phyloP scores from a whole-genome alignment of 2,888 invertebrate genomes.

The Agonopterix heracliana region DNA sequence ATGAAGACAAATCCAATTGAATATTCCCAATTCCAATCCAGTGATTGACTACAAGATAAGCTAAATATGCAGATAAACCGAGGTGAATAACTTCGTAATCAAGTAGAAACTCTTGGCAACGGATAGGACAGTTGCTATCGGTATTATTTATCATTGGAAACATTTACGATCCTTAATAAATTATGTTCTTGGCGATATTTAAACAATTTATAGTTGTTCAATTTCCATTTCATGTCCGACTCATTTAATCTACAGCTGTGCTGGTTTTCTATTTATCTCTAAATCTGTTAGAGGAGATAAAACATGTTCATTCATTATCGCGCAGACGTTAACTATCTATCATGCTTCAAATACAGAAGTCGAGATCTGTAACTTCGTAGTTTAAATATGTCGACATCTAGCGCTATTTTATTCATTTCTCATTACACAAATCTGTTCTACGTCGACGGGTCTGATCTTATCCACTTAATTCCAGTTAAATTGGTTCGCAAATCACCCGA shows the following conservation, averaged over 20 bases:
- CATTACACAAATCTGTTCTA: background rate
- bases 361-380: no score
- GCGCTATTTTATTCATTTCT: background rate
- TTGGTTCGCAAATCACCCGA: conserved; percentile 38
- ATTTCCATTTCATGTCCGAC: no score
- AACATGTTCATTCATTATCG: no score
- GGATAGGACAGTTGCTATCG: background rate
- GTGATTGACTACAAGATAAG: background rate
- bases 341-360: no score
- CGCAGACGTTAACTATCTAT: no score
- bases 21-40: background rate
- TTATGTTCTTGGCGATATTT: no score
- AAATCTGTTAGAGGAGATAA: no score
- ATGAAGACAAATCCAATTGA: conserved; percentile 16
- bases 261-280: no score
- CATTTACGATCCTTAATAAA: background rate
- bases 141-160: background rate
- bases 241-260: no score
- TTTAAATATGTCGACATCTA: background rate
- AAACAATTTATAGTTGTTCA: no score
- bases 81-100: background rate
- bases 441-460: conserved; percentile 4
- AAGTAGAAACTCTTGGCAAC: background rate
- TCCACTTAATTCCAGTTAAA: conserved; percentile 19
- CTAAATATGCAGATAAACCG: conserved; percentile 4